Evolutionary conservation across 1,140 invertebrate species (phyloP).

Genomic region (Apis laboriosa): DNA sequence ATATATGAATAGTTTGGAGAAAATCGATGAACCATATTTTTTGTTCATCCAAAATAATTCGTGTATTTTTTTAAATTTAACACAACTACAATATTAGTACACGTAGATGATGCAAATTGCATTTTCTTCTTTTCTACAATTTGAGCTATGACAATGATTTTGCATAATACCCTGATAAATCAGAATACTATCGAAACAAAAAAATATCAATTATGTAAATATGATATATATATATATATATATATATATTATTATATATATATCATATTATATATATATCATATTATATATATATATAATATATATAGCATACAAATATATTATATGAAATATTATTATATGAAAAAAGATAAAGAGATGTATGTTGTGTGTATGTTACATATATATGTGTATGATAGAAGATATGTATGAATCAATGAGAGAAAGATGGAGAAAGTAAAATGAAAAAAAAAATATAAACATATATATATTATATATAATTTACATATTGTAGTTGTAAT

Average conservation of each 20-base stretch:
- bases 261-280: no score
- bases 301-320: background rate
- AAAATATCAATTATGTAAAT: constrained; percentile 27
- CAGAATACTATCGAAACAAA: background rate
- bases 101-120: background rate
- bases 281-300: constrained; percentile 18
- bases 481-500: constrained; percentile 35
- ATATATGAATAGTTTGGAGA: no score
- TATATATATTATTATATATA: constrained; percentile 2
- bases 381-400: background rate
- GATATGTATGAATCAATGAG: background rate
- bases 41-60: constrained; percentile 20
- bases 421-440: background rate
- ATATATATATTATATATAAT: constrained; percentile 47
- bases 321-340: background rate
- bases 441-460: constrained; percentile 30
- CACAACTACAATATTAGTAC: background rate
- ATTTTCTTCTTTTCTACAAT: constrained; percentile 16
- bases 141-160: constrained; percentile 6
- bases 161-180: constrained; percentile 1
- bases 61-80: constrained; percentile 56
- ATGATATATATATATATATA: constrained; percentile 25
- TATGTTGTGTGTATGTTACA: background rate
- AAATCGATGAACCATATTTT: background rate
- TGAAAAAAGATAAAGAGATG: background rate